A percentile compares a stretch with the other conserved stretches of the same genome.
phyloP scores from a whole-genome alignment of 1,140 invertebrate species.

The Neodiprion lecontei region DNA sequence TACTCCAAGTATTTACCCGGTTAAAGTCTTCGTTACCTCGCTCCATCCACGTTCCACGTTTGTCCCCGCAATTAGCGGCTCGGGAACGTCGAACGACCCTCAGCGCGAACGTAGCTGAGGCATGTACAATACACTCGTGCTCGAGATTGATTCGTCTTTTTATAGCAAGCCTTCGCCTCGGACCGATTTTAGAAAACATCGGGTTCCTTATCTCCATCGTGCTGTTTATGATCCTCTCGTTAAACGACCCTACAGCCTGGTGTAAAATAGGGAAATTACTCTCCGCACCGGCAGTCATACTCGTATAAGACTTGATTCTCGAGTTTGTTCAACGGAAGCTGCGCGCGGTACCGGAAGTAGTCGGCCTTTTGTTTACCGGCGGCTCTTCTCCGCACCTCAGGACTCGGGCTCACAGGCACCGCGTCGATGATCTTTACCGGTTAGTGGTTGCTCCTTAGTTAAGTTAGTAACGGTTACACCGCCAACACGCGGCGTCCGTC shows the following conservation, averaged over 20 bases:
- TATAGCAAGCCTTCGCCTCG: neutral
- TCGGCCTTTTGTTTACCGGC: neutral
- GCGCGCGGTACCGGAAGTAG: neutral
- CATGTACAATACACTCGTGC: too few species aligned
- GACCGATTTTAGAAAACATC: neutral
- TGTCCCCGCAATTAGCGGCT: neutral
- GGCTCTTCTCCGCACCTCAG: neutral
- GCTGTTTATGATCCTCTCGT: too few species aligned
- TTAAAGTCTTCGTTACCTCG: neutral
- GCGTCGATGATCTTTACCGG: neutral
- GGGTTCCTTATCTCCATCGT: too few species aligned
- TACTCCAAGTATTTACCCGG: neutral
- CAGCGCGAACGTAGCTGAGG: too few species aligned
- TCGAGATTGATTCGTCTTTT: too few species aligned
- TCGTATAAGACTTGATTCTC: neutral
- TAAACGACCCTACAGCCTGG: too few species aligned
- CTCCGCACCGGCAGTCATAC: too few species aligned
- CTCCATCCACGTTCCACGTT: neutral
- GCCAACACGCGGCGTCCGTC: neutral
- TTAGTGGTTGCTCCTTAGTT: neutral
- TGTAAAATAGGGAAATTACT: too few species aligned
- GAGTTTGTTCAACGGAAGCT: neutral
- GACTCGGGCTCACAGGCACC: neutral
- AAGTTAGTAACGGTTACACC: neutral
- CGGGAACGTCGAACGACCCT: too few species aligned